Base-by-base conservation (phyloP, 1,140 invertebrate species). In the Plectrocnemia conspersa region DNA sequence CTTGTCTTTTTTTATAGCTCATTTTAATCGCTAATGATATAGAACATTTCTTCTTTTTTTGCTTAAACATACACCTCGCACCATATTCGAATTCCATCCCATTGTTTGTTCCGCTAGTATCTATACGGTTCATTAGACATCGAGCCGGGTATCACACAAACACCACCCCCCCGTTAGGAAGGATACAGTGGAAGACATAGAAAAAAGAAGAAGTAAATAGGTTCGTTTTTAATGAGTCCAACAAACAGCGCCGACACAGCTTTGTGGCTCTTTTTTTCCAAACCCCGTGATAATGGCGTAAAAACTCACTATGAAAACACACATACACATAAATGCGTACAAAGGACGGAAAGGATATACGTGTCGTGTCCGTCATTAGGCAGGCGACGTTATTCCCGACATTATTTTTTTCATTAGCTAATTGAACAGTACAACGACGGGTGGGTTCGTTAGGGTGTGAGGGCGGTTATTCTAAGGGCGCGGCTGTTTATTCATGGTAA, bases 391-490 rank as follows among this genome's bases (percentile, higher is more conserved):
- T 32, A 49, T 19, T 23, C 21, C 23, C 42, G 23, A 42, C 45
- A 54, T 57, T 40, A 57, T 52, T 58, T 54, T 58, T 58, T 58
- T 58, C 56, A 58, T 58, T 58, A 58, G 56, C 56, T 54, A 58
- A 58, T 58, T 58, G 56, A 58, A 45, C 23, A 25, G 33, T 29
- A 16, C 3, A 27, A 16, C 10, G 27, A 40, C 23, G 24, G 18
- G 33, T 9, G 11, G 21, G 44, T 29, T 24, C 18, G 33, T 25
- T 46, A 44, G 40, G 16, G 46, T 27, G 40, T 33, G 11, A 38
- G 22, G 38, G 15, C 18, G 46, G n/a, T 2, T 22, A 48, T 15
- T 19, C 18, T 40, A 44, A 16, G 38, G 50, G 54, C 24, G 56
- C 16, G 49, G 41, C 47, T 53, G 45, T 58, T 58, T 58, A 53